These are phyloP conservation scores for Eupithecia exiguata DNA, from an alignment of 2,888 invertebrate genomes.

Conservation along the genomic window DNA sequence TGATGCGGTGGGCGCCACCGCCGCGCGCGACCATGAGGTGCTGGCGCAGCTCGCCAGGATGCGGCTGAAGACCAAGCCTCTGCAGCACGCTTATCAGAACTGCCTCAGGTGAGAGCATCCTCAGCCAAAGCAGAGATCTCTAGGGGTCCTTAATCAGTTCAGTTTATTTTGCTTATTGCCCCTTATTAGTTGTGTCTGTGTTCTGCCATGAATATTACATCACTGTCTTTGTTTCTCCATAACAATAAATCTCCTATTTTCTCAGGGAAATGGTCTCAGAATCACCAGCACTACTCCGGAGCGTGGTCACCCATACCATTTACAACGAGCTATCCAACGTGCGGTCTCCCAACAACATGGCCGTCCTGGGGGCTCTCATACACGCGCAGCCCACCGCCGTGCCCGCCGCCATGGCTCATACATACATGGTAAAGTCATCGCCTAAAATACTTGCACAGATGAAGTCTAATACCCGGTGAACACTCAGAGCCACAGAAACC, in stretches of 20 bases:
- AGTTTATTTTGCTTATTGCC: not conserved
- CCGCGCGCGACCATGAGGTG: conserved; percentile 88
- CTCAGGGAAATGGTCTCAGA: conserved; percentile 93
- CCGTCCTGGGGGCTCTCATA: conserved; percentile 94
- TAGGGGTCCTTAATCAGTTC: too few relatives aligned
- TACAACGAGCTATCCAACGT: conserved; percentile 97
- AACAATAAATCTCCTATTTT: not conserved
- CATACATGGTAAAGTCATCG: conserved; percentile 83
- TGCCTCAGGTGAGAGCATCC: conserved; percentile 82
- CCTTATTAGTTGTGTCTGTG: not conserved
- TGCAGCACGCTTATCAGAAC: conserved; percentile 93
- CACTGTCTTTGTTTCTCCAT: not conserved
- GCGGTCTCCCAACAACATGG: conserved; percentile 97
- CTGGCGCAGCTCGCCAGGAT: conserved; percentile 94
- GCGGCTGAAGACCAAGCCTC: conserved; percentile 95
- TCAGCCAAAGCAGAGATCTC: not conserved
- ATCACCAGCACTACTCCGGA: conserved; percentile 92
- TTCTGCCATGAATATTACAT: not conserved
- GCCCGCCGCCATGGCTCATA: conserved; percentile 92
- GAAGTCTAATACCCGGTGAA: not conserved
- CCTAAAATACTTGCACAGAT: not conserved
- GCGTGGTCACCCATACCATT: conserved; percentile 94
- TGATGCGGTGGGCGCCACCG: conserved; percentile 83
- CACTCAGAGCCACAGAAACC: not conserved
- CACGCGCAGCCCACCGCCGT: conserved; percentile 92